Base-by-base conservation (phyloP, 35 echinoderm and acorn worm genomes). In the Apostichopus japonicus region DNA sequence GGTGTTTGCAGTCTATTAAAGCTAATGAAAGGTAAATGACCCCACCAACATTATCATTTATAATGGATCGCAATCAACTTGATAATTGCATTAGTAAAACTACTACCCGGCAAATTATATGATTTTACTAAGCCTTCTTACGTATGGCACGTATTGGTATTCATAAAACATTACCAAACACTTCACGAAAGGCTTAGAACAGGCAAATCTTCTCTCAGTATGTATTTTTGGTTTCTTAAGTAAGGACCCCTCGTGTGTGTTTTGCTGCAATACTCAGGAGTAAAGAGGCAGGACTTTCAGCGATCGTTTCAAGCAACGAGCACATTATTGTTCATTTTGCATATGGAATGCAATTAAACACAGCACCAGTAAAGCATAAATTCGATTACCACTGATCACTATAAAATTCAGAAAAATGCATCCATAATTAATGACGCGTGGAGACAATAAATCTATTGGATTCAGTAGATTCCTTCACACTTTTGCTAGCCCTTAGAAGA, bases 271-370 rank as follows among this genome's bases (percentile, higher is more conserved):
- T 75, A 75, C 17, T 75, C 71, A 23, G 22, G 71, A 75, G 71
- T 75, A 23, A 75, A 21, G 6, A 21, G 63, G 33, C 11, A 67
- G 63, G 22, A 19, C 71, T 75, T 75, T 75, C 71, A 15, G 11
- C 63, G 63, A 67, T 15, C 63, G 71, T 14, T 21, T 75, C 71
- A 19, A 21, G 71, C 71, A 75, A 5, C n/a, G 15, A 75, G 71
- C 71, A 75, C 17, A 75, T 75, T 75, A 75, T 15, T 75, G 71
- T 75, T 75, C 71, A 75, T 75, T 75, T 84, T 84, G 81, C 54
- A 84, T 55, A 57, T 23, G 81, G 56, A 84, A 84, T 84, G 81
- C 81, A 84, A 84, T 84, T 84, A 84, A 84, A 84, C 81, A 84
- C 56, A 57, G 55, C 81, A 21, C 54, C 81, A 84, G 81, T 58